Base-by-base conservation (phyloP, 1,140 invertebrate species). In the Stratiolaelaps scimitus region DNA sequence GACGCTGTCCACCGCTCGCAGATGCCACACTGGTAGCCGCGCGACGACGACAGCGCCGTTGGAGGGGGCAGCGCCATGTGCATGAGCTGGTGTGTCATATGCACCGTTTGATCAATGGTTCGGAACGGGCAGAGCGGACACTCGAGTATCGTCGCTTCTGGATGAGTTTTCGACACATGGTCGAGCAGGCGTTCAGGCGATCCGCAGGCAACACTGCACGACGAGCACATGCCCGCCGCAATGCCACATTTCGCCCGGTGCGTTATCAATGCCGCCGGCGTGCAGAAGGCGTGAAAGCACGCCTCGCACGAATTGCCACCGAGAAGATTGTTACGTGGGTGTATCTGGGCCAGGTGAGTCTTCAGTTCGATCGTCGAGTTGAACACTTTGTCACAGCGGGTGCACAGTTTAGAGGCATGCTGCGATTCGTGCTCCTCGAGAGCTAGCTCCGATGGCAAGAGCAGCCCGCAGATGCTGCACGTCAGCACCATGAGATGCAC, bases 221-320 rank as follows among this genome's bases (percentile, higher is more conserved):
- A 34, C 13, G 34, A 17, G 23, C 53, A 60, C 5, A 26, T 60
- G 13, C 53, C 53, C 34, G 53, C 26, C 26, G 53, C 26, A n/a
- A 26, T 23, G 17, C 13, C 15, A 34, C 53, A 60, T 34, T 60
- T 34, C 26, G 26, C 53, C 6, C 15, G 34, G 10, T 60, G 53
- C 23, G 53, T 60, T 5, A 23, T 23, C 10, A 60, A 34, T 15
- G 53, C 53, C 1, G 53, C 23, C 15, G 53, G 26, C 23, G 53
- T 60, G 34, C 53, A 60, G 23, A 60, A 60, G 15, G 34, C 53
- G 10, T 60, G 53, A 26, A 60, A 60, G 26, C 53, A 60, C 6
- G 20, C 26, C 15, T 23, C 23, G 26, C 53, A 60, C 26, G 34
- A 26, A 34, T 60, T 60, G 15, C 34, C 15, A 15, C 53, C 53